phyloP scores from a whole-genome alignment of 2,113 vertebrate species.

The Excalfactoria chinensis region DNA sequence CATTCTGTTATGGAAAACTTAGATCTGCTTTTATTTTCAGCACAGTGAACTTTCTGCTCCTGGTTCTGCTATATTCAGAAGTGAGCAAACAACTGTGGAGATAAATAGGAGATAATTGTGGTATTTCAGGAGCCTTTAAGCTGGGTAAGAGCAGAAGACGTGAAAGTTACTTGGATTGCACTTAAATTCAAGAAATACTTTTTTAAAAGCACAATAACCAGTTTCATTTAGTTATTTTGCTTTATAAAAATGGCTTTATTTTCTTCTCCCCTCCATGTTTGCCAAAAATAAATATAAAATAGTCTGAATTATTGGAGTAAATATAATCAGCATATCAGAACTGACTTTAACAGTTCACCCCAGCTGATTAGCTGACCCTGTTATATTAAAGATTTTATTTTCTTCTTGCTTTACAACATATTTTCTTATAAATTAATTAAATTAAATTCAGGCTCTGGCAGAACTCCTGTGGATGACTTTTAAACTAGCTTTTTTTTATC shows the following conservation, averaged over 20 bases:
- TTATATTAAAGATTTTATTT: not conserved
- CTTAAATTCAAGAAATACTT: not conserved
- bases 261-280: not conserved
- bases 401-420: not conserved
- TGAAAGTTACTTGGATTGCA: not conserved
- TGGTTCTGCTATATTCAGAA: not conserved
- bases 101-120: not conserved
- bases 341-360: not conserved
- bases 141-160: not conserved
- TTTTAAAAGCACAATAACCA: not conserved
- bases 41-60: not conserved
- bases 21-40: not conserved
- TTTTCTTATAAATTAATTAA: not conserved
- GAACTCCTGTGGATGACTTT: not conserved
- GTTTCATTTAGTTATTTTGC: not conserved
- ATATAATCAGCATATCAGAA: not conserved
- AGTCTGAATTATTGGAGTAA: not conserved
- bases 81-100: not conserved
- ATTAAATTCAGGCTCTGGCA: not conserved
- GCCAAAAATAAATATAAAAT: not conserved
- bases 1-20: not conserved
- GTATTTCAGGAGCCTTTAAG: not conserved
- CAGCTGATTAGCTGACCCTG: not conserved
- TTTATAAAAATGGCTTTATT: not conserved
- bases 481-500: not conserved